phyloP scores from a whole-genome alignment of 2,888 invertebrate species.

The Pristionchus arcanus region DNA sequence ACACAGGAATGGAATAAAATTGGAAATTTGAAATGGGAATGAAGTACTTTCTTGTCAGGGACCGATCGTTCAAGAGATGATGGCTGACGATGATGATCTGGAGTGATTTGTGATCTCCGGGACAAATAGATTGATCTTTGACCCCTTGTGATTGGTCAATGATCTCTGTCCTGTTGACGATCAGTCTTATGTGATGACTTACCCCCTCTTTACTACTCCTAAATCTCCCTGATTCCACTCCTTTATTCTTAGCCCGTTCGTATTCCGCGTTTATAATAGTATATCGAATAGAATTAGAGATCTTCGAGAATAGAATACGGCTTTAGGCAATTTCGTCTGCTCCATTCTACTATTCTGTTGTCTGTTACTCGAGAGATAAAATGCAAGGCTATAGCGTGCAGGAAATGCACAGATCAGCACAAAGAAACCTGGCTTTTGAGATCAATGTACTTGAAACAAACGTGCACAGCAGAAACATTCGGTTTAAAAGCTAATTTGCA shows the following conservation, averaged over 20 bases:
- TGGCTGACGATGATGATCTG: slow-evolving; percentile 55
- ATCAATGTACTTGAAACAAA: too few relatives aligned
- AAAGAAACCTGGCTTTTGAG: too few relatives aligned
- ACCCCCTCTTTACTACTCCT: slow-evolving; percentile 6
- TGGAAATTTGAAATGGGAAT: neutral
- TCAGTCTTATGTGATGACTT: slow-evolving; percentile 36
- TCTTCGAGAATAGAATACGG: slow-evolving; percentile 45
- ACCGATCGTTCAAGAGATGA: slow-evolving; percentile 57
- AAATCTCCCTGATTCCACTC: slow-evolving; percentile 21
- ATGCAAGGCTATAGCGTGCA: neutral
- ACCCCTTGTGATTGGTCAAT: neutral
- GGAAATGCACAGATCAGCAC: neutral
- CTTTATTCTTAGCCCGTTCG: neutral
- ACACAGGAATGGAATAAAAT: neutral
- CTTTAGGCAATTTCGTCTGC: slow-evolving; percentile 31
- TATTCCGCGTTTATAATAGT: slow-evolving; percentile 2
- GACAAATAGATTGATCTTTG: slow-evolving; percentile 3
- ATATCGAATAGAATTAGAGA: slow-evolving; percentile 16
- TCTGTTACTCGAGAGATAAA: slow-evolving; percentile 51
- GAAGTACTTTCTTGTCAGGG: neutral
- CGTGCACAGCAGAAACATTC: too few relatives aligned
- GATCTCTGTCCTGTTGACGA: slow-evolving; percentile 20
- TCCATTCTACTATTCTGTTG: slow-evolving; percentile 29
- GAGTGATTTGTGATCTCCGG: slow-evolving; percentile 27
- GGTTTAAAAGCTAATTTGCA: too few relatives aligned